Evolutionary conservation across 1,140 invertebrate species (phyloP), one percentile per base, ranked within the genome.

Genomic region (Asbolus verrucosus): DNA sequence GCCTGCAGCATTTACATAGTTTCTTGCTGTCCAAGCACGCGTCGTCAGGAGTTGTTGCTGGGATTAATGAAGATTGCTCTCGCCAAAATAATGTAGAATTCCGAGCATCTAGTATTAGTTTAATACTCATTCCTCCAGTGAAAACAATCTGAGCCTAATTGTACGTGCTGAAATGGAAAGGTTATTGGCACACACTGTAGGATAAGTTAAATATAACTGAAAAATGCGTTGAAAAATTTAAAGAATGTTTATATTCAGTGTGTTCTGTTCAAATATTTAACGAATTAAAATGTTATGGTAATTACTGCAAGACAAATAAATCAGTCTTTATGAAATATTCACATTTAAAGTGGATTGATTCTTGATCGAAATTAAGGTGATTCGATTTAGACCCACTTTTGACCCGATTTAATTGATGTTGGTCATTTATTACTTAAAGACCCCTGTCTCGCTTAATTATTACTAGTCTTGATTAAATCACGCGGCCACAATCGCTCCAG

Each of bases 261-360:
- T 36, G 11, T 11, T 36, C 33, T 6, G 11, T 11, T n/a, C n/a
- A n/a, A n/a, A n/a, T 36, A 36, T 30, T 13, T 21, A 27, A 54
- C 19, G n/a, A n/a, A n/a, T n/a, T n/a, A n/a, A n/a, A n/a, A n/a
- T n/a, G n/a, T n/a, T n/a, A n/a, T n/a, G n/a, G n/a, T n/a, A n/a
- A n/a, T n/a, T n/a, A n/a, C n/a, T n/a, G n/a, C n/a, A n/a, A n/a
- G n/a, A n/a, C n/a, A n/a, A n/a, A n/a, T n/a, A n/a, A n/a, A n/a
- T n/a, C n/a, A n/a, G n/a, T n/a, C n/a, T n/a, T n/a, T n/a, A 27
- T 63, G 39, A 63, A 63, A 63, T 39, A 63, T 63, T 63, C 33
- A 63, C 21, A 36, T 63, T 61, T 18, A 14, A 63, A 63, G 30
- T 63, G 61, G 19, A 33, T 63, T 63, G 27, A 41, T 4, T 39